Base-by-base conservation (phyloP, 92 coral and sea anemone genomes). In the Umimayanthus kanabou region DNA sequence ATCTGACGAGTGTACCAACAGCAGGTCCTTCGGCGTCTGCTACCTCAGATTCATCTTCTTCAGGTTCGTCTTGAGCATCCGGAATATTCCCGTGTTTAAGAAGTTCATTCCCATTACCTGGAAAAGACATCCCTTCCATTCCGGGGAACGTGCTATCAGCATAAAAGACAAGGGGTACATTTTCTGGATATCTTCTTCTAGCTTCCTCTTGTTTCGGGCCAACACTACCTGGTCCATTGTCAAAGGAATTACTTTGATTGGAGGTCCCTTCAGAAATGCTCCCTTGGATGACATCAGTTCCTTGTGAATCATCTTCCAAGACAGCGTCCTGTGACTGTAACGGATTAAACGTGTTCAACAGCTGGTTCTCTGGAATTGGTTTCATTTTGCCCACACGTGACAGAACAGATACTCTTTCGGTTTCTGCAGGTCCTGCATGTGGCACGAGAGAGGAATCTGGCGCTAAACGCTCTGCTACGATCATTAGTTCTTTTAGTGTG, bases 341-440 rank as follows among this genome's bases (percentile, higher is more conserved):
- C 9, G 53, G 67, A 20, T 83, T 28, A 83, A 83, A 70, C 5
- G 80, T 83, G 71, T 91, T 87, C 10, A 95, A 49, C 57, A 81
- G 93, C 73, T 91, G 87, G 55, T 87, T 89, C 43, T 95, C 98
- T 18, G 86, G 93, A 73, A 95, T 95, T 29, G 98, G 89, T 73
- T 85, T 91, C 28, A 95, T 90, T 73, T 85, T 93, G 55, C 82
- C 82, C 22, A 81, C 49, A 15, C 61, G 37, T 4, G 91, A 79
- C 37, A 88, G 73, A 57, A 83, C 65, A 23, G 90, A 74, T 23
- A 86, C 84, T 64, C 80, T 50, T 77, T 33, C 85, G 55, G 70
- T 22, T 16, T 33, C 50, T 10, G 39, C 20, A 5, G 88, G 69
- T 40, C 45, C 73, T 25, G 92, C 70, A 5, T 81, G 70, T 55